phyloP scores from a whole-genome alignment of 1,140 invertebrate genomes.

The Zaprionus lachaisei region DNA sequence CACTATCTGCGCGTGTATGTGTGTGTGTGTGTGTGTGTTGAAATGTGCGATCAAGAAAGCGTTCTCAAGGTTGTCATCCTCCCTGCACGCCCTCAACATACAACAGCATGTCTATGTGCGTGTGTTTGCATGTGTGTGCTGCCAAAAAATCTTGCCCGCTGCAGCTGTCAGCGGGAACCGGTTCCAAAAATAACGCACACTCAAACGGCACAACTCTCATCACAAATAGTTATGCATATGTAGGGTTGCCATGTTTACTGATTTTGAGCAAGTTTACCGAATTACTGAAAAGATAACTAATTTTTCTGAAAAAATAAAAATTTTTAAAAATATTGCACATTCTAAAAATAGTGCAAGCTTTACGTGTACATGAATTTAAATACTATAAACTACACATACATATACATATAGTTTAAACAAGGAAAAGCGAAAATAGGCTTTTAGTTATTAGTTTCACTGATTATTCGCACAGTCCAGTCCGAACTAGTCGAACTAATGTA shows the following conservation, averaged over 20 bases:
- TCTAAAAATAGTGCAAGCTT: too few species aligned
- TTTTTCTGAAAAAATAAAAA: too few species aligned
- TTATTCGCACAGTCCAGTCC: too few species aligned
- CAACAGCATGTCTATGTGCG: not conserved
- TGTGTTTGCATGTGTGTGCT: not conserved
- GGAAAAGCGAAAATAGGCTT: too few species aligned
- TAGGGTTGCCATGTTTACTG: too few species aligned
- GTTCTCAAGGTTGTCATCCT: slow-evolving; percentile 66
- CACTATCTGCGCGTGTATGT: not conserved
- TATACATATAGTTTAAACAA: not conserved
- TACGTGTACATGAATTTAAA: too few species aligned
- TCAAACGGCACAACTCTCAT: slow-evolving; percentile 22
- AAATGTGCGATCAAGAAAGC: slow-evolving; percentile 60
- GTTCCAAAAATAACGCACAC: slow-evolving; percentile 68
- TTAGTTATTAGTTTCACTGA: too few species aligned
- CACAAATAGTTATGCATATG: slow-evolving; percentile 7
- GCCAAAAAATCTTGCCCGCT: slow-evolving; percentile 50
- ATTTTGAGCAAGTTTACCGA: too few species aligned
- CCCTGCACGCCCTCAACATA: slow-evolving; percentile 34
- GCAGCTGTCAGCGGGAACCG: slow-evolving; percentile 63
- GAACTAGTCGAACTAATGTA: too few species aligned
- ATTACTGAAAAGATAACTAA: too few species aligned
- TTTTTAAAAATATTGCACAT: too few species aligned
- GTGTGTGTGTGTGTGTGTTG: slow-evolving; percentile 26
- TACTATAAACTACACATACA: too few species aligned